These are phyloP conservation scores for Furcifer pardalis DNA, from an alignment of 2,797 vertebrate species.

Conservation along the genomic window DNA sequence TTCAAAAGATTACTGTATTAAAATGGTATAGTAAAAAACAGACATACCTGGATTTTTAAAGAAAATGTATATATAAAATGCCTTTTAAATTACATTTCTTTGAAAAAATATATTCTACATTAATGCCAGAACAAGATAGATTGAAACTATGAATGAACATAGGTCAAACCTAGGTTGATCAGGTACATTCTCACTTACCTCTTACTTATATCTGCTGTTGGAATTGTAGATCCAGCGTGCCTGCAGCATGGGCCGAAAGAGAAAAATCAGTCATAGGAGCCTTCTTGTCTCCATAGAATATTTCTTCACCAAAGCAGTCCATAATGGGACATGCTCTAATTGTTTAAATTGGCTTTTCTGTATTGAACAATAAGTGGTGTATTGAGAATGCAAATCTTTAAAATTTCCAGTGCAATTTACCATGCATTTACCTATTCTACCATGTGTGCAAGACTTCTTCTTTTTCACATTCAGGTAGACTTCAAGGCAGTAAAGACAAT, in stretches of 20 bases:
- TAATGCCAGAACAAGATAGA: too few relatives aligned
- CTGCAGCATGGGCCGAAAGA: not conserved
- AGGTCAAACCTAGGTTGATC: too few relatives aligned
- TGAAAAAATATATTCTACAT: too few relatives aligned
- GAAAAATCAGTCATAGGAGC: too few relatives aligned
- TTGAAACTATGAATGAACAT: too few relatives aligned
- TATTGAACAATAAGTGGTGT: not conserved
- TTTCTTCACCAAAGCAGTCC: not conserved
- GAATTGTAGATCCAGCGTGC: not conserved
- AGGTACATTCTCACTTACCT: too few relatives aligned
- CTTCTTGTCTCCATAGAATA: not conserved
- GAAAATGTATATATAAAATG: too few relatives aligned
- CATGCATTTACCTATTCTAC: not conserved
- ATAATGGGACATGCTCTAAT: not conserved
- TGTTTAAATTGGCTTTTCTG: not conserved
- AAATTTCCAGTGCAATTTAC: not conserved
- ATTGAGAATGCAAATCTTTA: not conserved
- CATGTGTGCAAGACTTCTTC: constrained; percentile 21
- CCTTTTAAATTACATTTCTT: too few relatives aligned
- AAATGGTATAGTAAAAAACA: too few relatives aligned
- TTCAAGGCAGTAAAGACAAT: not conserved
- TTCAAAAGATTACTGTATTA: too few relatives aligned
- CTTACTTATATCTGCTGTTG: too few relatives aligned
- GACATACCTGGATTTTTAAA: too few relatives aligned
- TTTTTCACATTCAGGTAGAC: constrained; percentile 8